Base-by-base conservation (phyloP, 2,113 vertebrate genomes). In the Psephotus haematonotus region DNA sequence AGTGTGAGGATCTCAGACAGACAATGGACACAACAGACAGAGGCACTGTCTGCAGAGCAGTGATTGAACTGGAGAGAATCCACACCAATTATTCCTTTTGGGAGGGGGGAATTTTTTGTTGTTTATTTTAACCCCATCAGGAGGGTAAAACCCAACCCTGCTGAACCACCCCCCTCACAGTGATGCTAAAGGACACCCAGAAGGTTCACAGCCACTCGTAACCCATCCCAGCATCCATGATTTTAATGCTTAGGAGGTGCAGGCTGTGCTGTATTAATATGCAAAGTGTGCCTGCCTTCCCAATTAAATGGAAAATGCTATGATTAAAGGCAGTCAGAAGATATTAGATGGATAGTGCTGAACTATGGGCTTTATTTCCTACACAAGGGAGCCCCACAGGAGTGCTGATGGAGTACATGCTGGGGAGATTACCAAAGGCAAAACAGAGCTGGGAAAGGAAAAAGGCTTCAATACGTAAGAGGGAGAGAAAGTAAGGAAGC, bases 261-360 rank as follows among this genome's bases (percentile, higher is more conserved):
- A 59, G 86, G 50, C 95, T 72, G 92, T 20, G 86, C 92, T 69
- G 86, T 53, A 85, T 97, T 97, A 97, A 96, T 92, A 97, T 97
- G 97, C 95, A 97, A 87, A 96, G 95, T 86, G 92, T 71, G 95
- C 96, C 96, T 96, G 93, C 96, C 95, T 96, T 95, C 96, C 96
- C 96, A 97, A 97, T 97, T 97, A 97, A 96, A 97, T 77, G 91
- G 96, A 75, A 96, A 97, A 97, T 57, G 97, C 89, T 80, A 92
- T 97, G 97, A 97, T 97, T 97, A 97, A 97, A 97, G 95, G 93
- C 91, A 96, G 97, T 68, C 91, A 97, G 96, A 84, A 94, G 88
- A 96, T 94, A 91, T 91, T 69, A 94, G 96, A 96, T 93, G 95
- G 96, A 94, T 96, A 92, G 96, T 65, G 92, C 96, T 95, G 96